phyloP scores from a whole-genome alignment of 2,113 vertebrate genomes.

The Odocoileus virginianus region DNA sequence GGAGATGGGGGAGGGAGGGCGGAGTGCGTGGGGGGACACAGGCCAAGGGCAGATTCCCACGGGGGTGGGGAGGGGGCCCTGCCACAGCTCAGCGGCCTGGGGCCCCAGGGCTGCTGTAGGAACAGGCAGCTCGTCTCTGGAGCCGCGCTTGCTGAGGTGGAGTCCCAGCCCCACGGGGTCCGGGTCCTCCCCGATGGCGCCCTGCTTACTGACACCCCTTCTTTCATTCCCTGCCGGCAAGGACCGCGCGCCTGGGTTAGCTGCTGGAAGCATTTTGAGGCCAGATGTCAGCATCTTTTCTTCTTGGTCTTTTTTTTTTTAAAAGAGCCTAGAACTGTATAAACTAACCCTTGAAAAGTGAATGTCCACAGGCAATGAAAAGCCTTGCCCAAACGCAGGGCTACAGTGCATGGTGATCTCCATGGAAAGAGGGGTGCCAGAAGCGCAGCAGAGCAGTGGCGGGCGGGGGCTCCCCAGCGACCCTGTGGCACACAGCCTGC shows the following conservation, averaged over 20 bases:
- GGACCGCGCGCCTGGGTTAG: not conserved
- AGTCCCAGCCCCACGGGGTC: not conserved
- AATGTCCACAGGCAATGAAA: not conserved
- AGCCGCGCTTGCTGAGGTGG: not conserved
- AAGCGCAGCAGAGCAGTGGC: not conserved
- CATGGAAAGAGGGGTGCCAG: not conserved
- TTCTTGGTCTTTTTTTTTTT: not conserved
- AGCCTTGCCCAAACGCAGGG: not conserved
- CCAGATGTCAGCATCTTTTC: not conserved
- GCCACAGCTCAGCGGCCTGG: not conserved
- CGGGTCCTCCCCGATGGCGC: fast-evolving
- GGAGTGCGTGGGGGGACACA: not conserved
- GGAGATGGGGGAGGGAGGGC: not conserved
- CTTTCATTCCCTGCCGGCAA: too few relatives aligned
- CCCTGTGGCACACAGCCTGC: not conserved
- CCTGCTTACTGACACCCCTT: not conserved
- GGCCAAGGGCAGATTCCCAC: not conserved
- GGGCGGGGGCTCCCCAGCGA: too few relatives aligned
- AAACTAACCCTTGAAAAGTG: not conserved
- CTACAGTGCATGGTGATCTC: fast-evolving
- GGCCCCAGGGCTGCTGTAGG: not conserved
- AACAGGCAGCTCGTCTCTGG: not conserved
- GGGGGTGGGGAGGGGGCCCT: not conserved
- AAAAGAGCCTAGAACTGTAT: not conserved
- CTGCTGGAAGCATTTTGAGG: not conserved